Conservation (phyloP, 1,140 invertebrate species). For the Papilio dardanus region DNA sequence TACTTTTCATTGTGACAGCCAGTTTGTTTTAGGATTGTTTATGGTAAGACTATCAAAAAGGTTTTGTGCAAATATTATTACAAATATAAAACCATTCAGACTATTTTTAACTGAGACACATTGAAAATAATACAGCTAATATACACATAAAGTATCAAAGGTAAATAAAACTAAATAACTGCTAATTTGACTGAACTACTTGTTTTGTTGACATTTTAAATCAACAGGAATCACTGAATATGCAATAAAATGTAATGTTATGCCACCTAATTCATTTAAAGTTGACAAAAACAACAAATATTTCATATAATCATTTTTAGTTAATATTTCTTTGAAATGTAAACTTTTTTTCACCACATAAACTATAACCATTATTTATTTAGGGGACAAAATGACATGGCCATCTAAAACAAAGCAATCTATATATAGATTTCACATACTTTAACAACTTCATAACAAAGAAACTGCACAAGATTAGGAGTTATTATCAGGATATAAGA, state of each 20-base stretch:
- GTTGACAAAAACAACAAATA: background rate
- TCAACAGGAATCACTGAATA: background rate
- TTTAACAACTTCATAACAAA: conserved; percentile 72
- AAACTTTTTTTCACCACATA: background rate
- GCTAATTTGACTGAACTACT: background rate
- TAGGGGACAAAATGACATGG: conserved; percentile 9
- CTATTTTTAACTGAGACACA: no score
- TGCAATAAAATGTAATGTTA: background rate
- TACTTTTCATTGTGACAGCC: conserved; percentile 28
- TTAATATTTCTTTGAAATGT: background rate
- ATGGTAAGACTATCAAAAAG: background rate
- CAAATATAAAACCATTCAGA: no score
- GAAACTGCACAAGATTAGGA: conserved; percentile 43
- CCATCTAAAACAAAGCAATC: conserved; percentile 59
- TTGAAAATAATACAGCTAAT: background rate
- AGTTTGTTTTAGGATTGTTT: conserved; percentile 15
- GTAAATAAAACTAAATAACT: background rate
- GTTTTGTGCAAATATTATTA: background rate
- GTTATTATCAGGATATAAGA: conserved; percentile 20
- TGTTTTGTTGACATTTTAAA: background rate
- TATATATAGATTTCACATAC: conserved; percentile 65
- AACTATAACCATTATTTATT: conserved; percentile 24
- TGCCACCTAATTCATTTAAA: background rate
- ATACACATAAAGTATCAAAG: background rate
- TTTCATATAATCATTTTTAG: background rate